Conservation (phyloP, 53 echinoderm and acorn worm genomes). For the Mesocentrotus franciscanus region DNA sequence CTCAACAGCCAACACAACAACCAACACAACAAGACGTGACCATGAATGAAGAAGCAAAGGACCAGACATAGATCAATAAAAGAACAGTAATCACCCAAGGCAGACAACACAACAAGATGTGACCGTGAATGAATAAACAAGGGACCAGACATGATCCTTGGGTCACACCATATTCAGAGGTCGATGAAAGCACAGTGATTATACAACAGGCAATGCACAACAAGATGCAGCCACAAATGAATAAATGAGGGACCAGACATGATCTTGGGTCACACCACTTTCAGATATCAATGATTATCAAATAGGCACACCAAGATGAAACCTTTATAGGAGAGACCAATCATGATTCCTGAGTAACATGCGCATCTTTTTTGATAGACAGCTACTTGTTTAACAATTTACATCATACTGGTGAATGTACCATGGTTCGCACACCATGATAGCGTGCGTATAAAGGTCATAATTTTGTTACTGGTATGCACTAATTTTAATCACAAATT, state of each 20-base stretch:
- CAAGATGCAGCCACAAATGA: slow-evolving; percentile 65
- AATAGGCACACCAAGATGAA: no score
- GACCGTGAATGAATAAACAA: slow-evolving; percentile 58
- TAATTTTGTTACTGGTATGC: no score
- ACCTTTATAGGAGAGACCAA: no score
- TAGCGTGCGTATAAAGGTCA: no score
- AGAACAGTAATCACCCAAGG: slow-evolving; percentile 74
- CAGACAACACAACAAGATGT: slow-evolving; percentile 72
- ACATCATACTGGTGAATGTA: no score
- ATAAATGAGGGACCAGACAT: not conserved
- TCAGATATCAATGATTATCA: no score
- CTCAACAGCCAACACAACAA: slow-evolving; percentile 74
- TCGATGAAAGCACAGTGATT: slow-evolving; percentile 67
- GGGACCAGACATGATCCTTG: slow-evolving; percentile 19
- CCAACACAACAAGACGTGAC: slow-evolving; percentile 65
- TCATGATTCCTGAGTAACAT: no score
- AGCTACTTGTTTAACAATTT: no score
- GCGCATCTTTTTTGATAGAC: no score
- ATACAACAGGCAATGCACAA: slow-evolving; percentile 72
- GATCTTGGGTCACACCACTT: not conserved
- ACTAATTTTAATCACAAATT: no score
- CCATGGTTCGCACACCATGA: no score
- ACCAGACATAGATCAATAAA: slow-evolving; percentile 49
- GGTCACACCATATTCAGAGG: slow-evolving; percentile 69
- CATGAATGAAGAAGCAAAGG: slow-evolving; percentile 62